Percentiles rank a stretch among this genome's conserved stretches.
phyloP scores from a whole-genome alignment of 2,797 vertebrate genomes.

The Mormyrops attenuatus region DNA sequence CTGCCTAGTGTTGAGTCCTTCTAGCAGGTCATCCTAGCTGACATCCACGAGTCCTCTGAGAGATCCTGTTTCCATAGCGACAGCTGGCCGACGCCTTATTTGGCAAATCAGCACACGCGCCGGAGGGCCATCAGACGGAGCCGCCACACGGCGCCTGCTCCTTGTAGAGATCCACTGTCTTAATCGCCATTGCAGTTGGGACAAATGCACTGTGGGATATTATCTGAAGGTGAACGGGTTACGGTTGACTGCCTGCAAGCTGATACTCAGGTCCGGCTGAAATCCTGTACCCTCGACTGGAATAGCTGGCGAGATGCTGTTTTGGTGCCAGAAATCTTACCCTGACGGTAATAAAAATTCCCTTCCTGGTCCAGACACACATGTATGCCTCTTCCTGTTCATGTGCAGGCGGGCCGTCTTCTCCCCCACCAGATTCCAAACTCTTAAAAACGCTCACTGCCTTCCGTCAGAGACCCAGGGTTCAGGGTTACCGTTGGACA shows the following conservation, averaged over 20 bases:
- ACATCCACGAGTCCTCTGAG: not conserved
- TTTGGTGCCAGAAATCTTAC: conserved; percentile 69
- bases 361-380: conserved; percentile 43
- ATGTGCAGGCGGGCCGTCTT: not conserved
- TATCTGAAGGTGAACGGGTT: not conserved
- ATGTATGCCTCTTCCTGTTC: conserved; percentile 39
- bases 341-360: conserved; percentile 54
- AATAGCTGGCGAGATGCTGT: conserved; percentile 56
- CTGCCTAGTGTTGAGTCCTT: not conserved
- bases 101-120: not conserved
- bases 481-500: not conserved
- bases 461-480: not conserved
- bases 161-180: not conserved
- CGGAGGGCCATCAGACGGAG: not conserved
- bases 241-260: not conserved
- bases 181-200: not conserved
- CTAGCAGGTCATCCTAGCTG: not conserved
- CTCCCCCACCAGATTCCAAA: not conserved
- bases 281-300: conserved; percentile 59
- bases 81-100: not conserved
- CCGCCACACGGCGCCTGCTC: not conserved
- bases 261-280: conserved; percentile 49
- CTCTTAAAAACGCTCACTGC: not conserved
- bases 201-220: not conserved
- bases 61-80: not conserved